These are phyloP conservation scores for Lophius piscatorius DNA, from an alignment of 2,113 vertebrate species.

Conservation along the genomic window DNA sequence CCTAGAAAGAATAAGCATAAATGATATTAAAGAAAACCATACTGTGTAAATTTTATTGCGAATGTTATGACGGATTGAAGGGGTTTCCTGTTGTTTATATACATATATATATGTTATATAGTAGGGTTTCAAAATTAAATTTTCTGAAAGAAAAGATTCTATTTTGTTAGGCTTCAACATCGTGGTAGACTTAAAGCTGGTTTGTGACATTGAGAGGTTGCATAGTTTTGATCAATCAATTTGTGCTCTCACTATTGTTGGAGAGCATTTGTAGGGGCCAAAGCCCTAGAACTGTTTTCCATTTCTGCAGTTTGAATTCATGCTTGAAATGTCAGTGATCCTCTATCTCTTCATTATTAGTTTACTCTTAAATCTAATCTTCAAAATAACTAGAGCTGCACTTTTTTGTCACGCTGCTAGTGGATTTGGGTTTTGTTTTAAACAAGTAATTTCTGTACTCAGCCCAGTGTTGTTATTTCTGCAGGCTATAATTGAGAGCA, in stretches of 20 bases:
- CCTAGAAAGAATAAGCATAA: too few species aligned
- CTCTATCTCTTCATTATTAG: not conserved
- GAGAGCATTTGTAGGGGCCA: conserved; percentile 10
- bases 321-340: conserved; percentile 30
- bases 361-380: conserved; percentile 16
- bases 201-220: conserved; percentile 27
- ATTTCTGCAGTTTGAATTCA: conserved; percentile 30
- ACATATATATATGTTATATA: too few species aligned
- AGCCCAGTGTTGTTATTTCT: conserved; percentile 16
- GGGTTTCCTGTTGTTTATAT: too few species aligned
- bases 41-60: too few species aligned
- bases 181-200: conserved; percentile 7
- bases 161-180: conserved; percentile 5
- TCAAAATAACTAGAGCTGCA: not conserved
- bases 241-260: conserved; percentile 8
- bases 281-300: conserved; percentile 26
- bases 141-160: conserved; percentile 9
- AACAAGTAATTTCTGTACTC: not conserved
- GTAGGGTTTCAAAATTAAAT: conserved; percentile 12
- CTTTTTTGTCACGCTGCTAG: not conserved
- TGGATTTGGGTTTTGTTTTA: not conserved
- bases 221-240: conserved; percentile 17
- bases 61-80: too few species aligned
- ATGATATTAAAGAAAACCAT: too few species aligned
- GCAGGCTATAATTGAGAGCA: conserved; percentile 24